Evolutionary conservation across 1,140 invertebrate genomes (phyloP).

Genomic region (Conopomorpha cramerella): DNA sequence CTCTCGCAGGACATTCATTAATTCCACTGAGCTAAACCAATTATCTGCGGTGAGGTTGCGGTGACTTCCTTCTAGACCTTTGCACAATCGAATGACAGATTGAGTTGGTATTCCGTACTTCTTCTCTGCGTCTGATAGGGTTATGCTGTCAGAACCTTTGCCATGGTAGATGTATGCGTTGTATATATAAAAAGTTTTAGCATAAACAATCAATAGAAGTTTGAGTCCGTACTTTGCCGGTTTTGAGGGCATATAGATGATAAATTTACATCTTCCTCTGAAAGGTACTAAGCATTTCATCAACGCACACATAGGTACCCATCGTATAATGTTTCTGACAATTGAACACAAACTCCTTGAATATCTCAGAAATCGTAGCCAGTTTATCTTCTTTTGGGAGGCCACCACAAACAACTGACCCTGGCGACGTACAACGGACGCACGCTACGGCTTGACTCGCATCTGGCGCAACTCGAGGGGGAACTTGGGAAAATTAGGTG

Average conservation of each 20-base stretch:
- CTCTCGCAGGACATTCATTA: conserved; percentile 8
- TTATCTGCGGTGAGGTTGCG: conserved; percentile 15
- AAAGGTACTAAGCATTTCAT: conserved; percentile 1
- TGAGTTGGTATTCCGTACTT: neutral
- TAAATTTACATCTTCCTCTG: neutral
- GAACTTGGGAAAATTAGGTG: too few relatives aligned
- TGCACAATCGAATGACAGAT: conserved; percentile 1
- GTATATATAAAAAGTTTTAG: neutral
- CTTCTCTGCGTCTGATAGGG: neutral
- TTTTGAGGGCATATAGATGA: conserved; percentile 3
- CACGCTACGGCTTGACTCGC: too few relatives aligned
- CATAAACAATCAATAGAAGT: neutral
- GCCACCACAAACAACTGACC: too few relatives aligned
- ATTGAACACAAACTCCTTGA: conserved; percentile 4
- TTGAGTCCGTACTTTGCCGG: neutral
- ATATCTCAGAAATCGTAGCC: neutral
- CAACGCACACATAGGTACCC: neutral
- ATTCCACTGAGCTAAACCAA: conserved; percentile 12
- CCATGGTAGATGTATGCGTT: conserved; percentile 2
- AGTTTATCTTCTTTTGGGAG: neutral
- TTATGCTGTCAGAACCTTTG: conserved; percentile 1
- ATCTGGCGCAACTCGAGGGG: too few relatives aligned
- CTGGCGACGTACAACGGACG: too few relatives aligned
- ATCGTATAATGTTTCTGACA: neutral
- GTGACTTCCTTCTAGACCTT: conserved; percentile 7